Percentiles rank a stretch among this genome's conserved stretches.
Conservation (phyloP, 2,888 invertebrate species). For the Branchipolynoe longqiensis region DNA sequence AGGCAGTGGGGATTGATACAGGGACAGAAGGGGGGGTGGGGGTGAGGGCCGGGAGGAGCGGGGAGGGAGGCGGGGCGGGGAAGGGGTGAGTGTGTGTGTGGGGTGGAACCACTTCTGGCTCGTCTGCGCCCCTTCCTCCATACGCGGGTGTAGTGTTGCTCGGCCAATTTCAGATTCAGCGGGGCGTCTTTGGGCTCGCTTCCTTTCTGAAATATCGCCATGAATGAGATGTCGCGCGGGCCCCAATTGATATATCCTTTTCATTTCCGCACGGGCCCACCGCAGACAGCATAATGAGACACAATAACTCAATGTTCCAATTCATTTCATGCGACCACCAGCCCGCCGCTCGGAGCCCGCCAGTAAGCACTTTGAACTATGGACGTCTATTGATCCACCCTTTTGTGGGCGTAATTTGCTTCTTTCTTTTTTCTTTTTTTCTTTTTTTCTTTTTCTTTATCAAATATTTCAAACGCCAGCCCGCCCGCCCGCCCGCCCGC, state of each 20-base stretch:
- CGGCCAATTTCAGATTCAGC: slow-evolving; percentile 52
- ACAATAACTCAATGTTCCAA: slow-evolving; percentile 58
- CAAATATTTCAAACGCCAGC: slow-evolving; percentile 46
- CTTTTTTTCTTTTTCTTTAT: slow-evolving; percentile 23
- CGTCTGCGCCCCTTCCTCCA: slow-evolving; percentile 40
- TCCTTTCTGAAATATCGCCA: slow-evolving; percentile 57
- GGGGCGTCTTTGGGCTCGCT: slow-evolving; percentile 52
- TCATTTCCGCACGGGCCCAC: slow-evolving; percentile 51
- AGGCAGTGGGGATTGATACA: too few species aligned
- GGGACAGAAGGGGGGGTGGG: too few species aligned
- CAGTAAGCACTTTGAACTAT: slow-evolving; percentile 58
- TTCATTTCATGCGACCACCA: slow-evolving; percentile 53
- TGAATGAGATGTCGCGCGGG: slow-evolving; percentile 55
- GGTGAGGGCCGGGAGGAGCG: too few species aligned
- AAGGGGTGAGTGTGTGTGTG: too few species aligned
- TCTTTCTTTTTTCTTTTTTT: slow-evolving; percentile 11
- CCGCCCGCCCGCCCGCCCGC: too few species aligned
- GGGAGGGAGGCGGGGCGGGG: too few species aligned
- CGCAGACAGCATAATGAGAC: slow-evolving; percentile 56
- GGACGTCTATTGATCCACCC: slow-evolving; percentile 43
- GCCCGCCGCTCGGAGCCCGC: not conserved
- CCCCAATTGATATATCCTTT: slow-evolving; percentile 56
- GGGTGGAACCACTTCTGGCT: slow-evolving; percentile 51
- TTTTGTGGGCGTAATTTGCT: slow-evolving; percentile 55
- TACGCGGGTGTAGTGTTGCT: slow-evolving; percentile 41